These are phyloP conservation scores for Cichladusa arquata DNA, from an alignment of 2,113 vertebrate genomes.

Conservation along the genomic window DNA sequence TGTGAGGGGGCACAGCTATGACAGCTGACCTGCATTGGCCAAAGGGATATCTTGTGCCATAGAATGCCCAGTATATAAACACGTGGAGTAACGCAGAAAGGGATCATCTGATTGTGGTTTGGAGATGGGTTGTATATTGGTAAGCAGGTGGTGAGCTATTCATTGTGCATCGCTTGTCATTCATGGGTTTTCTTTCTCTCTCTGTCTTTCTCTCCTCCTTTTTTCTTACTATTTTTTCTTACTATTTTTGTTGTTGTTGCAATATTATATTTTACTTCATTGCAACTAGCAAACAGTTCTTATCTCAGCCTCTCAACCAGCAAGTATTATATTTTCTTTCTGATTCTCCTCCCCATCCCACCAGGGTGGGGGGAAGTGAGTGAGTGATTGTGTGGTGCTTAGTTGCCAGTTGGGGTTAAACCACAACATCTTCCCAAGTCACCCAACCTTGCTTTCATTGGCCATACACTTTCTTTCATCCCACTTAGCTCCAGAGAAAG, in stretches of 20 bases:
- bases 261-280: background rate
- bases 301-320: background rate
- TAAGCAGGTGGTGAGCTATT: background rate
- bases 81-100: background rate
- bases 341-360: background rate
- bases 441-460: background rate
- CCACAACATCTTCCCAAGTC: background rate
- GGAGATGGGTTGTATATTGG: background rate
- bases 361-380: background rate
- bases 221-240: background rate
- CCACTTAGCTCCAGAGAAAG: background rate
- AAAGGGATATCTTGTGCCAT: background rate
- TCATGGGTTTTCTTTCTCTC: background rate
- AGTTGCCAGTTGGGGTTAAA: background rate
- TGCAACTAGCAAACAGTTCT: background rate
- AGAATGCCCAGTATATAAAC: background rate
- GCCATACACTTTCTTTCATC: background rate
- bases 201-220: background rate
- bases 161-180: background rate
- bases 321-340: background rate
- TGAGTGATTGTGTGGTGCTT: background rate
- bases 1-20: accelerated
- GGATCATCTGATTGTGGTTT: background rate
- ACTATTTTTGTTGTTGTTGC: background rate
- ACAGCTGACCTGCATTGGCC: background rate